phyloP scores from a whole-genome alignment of 2,888 invertebrate genomes.

The Zonitis immaculata region DNA sequence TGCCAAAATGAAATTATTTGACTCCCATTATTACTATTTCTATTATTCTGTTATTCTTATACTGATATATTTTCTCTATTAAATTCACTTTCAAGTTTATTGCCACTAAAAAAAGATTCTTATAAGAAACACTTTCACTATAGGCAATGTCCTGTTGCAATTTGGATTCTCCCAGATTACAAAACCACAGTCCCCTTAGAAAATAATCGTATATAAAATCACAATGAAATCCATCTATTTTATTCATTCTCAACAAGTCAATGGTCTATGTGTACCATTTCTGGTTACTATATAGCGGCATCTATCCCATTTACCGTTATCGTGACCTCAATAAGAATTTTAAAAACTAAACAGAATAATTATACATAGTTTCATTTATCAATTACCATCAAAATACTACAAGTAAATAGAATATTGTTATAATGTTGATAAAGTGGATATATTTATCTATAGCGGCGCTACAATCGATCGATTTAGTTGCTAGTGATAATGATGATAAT shows the following conservation, averaged over 20 bases:
- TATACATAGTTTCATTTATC: too few relatives aligned
- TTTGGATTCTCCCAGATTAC: conserved; percentile 12
- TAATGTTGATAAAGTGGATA: conserved; percentile 52
- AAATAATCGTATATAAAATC: conserved; percentile 2
- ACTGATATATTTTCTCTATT: too few relatives aligned
- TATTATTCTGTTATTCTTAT: too few relatives aligned
- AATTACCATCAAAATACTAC: conserved; percentile 17
- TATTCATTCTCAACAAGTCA: neutral
- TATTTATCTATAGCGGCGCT: conserved; percentile 54
- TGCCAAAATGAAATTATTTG: too few relatives aligned
- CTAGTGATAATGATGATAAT: conserved; percentile 11
- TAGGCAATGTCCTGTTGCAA: conserved; percentile 34
- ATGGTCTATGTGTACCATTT: neutral
- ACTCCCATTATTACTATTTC: too few relatives aligned
- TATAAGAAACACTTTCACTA: conserved; percentile 46
- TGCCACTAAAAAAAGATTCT: conserved; percentile 12
- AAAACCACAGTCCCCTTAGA: conserved; percentile 9
- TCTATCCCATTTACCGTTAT: conserved; percentile 23
- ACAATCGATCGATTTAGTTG: conserved; percentile 50
- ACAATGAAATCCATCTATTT: neutral
- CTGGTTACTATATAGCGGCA: neutral
- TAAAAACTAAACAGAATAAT: too few relatives aligned
- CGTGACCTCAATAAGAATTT: too few relatives aligned
- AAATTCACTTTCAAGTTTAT: conserved; percentile 25
- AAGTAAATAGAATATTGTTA: conserved; percentile 13